Base-by-base conservation (phyloP, 2,888 invertebrate genomes). In the Leptinotarsa peninsularis region DNA sequence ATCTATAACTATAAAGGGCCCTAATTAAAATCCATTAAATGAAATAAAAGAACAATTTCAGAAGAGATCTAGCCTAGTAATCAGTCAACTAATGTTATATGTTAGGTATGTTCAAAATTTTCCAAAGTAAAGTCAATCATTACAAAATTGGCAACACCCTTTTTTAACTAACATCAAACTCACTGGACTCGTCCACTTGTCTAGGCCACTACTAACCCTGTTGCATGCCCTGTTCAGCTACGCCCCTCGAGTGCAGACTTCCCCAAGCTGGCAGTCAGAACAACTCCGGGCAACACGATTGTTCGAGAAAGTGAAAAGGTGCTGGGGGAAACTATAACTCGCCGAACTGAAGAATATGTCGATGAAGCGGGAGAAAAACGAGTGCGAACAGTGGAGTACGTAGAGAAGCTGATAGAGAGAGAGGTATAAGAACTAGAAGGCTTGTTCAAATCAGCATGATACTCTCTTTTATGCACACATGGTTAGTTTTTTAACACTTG, bases 391-490 rank as follows among this genome's bases (percentile, higher is more conserved):
- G 93, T 96, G 90, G 96, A 96, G 92, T 96, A 96, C 91, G 95
- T 96, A 90, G 96, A 96, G 92, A 96, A 96, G 92, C 93, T 96
- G 90, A 96, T 96, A 91, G 96, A 96, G 91, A 96, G 94, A 92
- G 96, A 96, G 96, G 96, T 96, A 96, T 87, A 87, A 79, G 78
- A 76, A 75, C 66, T 75, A 76, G 78, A 72, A 54, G 78, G 78
- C 73, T 76, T 76, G 74, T 74, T 60, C 75, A 78, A 81, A 79
- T 78, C 84, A 84, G 84, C 85, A 85, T 85, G 85, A 81, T 78
- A 82, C 81, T 82, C 80, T 81, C 76, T 80, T 80, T 75, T 82
- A 78, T 83, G 83, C 85, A 83, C 85, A 81, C 79, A 84, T 84
- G 86, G 87, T 87, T 87, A 87, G 87, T 86, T 83, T 85, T 75